Evolutionary conservation across 2,888 invertebrate species (phyloP), one percentile per base, ranked within the genome.

Genomic region (Atethmia centrago): DNA sequence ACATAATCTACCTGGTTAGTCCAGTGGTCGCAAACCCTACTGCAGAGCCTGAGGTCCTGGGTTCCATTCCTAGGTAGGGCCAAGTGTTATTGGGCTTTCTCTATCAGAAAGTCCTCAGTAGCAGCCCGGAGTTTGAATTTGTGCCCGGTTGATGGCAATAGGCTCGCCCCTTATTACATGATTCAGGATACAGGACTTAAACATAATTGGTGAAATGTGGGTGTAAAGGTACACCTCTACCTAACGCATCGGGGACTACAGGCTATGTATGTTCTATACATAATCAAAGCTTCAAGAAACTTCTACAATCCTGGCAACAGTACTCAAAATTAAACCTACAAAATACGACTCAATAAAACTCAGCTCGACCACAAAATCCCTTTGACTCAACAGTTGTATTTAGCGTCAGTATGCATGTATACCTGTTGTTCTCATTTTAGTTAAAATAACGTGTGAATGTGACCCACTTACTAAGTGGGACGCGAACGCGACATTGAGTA

Each of bases 381-480:
- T 53, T 61, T 63, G 53, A 58, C n/a, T 80, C 74, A 62, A 63
- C 51, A 36, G 21, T 58, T 58, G 40, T 71, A 65, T 71, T 83
- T 74, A 71, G 56, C 40, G 14, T n/a, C 62, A 63, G 56, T 42
- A 51, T 61, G 63, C 55, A 55, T 31, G 62, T 59, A 73, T 84
- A 82, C 85, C 80, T 75, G 77, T 59, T 53, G 71, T 25, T 70
- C 75, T 76, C 63, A 83, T 76, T 79, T 53, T 59, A n/a, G 58
- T 85, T 77, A 85, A 72, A 83, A 85, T 78, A 77, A 75, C 79
- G 40, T 56, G 71, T 53, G 70, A 74, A 73, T 77, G 58, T 82
- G 85, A 86, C 85, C 86, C 58, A 85, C 62, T 81, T 84, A n/a
- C 2, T 59, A 85, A 79, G 72, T 71, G 55, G 87, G 76, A 12